Evolutionary conservation across 2,888 invertebrate genomes (phyloP).

Genomic region (Silvanus unidentatus): DNA sequence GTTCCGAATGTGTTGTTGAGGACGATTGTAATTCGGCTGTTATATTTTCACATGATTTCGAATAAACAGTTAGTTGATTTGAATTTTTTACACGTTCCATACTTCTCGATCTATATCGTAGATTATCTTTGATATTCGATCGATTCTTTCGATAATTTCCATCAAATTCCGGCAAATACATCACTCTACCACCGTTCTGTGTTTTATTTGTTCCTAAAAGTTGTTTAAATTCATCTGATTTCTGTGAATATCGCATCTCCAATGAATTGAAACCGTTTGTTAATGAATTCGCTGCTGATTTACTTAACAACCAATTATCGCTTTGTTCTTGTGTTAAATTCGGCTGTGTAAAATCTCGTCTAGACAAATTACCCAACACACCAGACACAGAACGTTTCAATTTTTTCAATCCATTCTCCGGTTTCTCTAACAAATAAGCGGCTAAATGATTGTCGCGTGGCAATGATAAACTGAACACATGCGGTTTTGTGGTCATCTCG

Average conservation of each 20-base stretch:
- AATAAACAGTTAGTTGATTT: constrained; percentile 30
- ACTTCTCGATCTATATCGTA: constrained; percentile 20
- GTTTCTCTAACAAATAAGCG: constrained; percentile 43
- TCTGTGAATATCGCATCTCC: constrained; percentile 30
- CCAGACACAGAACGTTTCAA: constrained; percentile 66
- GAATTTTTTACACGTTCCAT: constrained; percentile 15
- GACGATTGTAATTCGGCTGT: constrained; percentile 27
- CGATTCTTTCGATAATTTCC: constrained; percentile 17
- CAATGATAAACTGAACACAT: constrained; percentile 70
- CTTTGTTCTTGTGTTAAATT: constrained; percentile 41
- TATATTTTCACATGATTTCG: constrained; percentile 50
- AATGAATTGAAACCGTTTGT: constrained; percentile 53
- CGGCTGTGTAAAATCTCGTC: constrained; percentile 28
- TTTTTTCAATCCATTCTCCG: constrained; percentile 51
- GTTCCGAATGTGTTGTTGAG: constrained; percentile 28
- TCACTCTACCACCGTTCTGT: constrained; percentile 60
- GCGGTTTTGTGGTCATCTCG: constrained; percentile 40
- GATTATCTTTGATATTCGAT: constrained; percentile 17
- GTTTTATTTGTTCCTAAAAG: constrained; percentile 22
- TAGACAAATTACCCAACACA: constrained; percentile 37
- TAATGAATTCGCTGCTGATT: constrained; percentile 72
- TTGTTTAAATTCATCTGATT: constrained; percentile 22
- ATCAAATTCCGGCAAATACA: constrained; percentile 62
- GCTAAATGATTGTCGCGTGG: constrained; percentile 59
- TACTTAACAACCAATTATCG: constrained; percentile 76